Percentiles rank a stretch among this genome's conserved stretches.
Evolutionary conservation across 2,888 invertebrate genomes (phyloP).

Genomic region (Neria commutata): DNA sequence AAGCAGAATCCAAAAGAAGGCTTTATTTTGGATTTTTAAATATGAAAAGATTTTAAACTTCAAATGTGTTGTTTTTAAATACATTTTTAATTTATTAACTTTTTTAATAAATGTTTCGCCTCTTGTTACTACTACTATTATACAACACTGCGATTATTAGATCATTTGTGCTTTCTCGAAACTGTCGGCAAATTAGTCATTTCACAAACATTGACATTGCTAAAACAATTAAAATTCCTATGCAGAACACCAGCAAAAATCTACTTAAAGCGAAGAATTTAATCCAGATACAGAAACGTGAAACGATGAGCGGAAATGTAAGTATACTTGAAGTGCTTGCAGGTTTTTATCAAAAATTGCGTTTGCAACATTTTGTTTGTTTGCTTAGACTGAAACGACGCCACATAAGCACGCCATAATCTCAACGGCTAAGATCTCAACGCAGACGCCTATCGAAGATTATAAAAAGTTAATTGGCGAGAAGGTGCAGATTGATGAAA

Average conservation of each 20-base stretch:
- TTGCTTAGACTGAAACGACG: too few relatives aligned
- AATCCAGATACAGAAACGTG: neutral
- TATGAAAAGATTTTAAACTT: too few relatives aligned
- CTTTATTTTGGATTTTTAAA: too few relatives aligned
- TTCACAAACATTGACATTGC: too few relatives aligned
- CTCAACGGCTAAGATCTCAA: constrained; percentile 18
- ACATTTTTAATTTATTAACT: neutral
- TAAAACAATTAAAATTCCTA: too few relatives aligned
- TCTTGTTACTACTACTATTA: too few relatives aligned
- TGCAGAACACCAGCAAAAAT: neutral
- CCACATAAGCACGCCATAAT: too few relatives aligned
- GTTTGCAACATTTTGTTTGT: too few relatives aligned
- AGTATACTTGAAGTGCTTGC: neutral
- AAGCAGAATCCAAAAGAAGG: too few relatives aligned
- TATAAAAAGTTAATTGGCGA: constrained; percentile 42
- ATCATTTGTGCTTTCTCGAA: too few relatives aligned
- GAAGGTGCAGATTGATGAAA: constrained; percentile 38
- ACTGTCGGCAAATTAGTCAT: too few relatives aligned
- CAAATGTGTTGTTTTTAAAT: neutral
- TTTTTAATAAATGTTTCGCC: neutral
- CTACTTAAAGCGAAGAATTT: neutral
- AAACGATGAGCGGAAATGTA: neutral
- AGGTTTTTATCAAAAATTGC: neutral
- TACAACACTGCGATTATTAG: too few relatives aligned
- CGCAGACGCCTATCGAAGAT: constrained; percentile 38